A percentile compares a stretch with the other conserved stretches of the same genome.
Evolutionary conservation across 2,888 invertebrate genomes (phyloP).

Genomic region (Phengaris alcon): DNA sequence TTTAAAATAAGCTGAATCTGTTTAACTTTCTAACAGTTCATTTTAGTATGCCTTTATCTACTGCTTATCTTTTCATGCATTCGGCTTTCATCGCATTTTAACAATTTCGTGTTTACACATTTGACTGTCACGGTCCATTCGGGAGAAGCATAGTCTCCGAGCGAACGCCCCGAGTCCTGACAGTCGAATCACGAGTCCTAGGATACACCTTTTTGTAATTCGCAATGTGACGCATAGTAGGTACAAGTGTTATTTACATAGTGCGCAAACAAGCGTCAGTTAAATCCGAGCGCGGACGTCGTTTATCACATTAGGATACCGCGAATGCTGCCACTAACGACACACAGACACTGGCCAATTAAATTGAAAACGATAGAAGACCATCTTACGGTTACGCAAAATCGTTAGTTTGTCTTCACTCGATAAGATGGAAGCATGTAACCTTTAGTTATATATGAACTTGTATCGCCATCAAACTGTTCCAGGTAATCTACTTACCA

Average conservation of each 20-base stretch:
- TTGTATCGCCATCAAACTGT: background rate
- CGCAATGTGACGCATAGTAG: background rate
- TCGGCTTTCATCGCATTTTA: no score
- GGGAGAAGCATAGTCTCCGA: no score
- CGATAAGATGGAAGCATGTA: background rate
- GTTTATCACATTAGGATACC: slow-evolving; percentile 14
- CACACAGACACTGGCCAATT: slow-evolving; percentile 18
- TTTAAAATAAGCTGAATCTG: no score
- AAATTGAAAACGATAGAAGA: background rate
- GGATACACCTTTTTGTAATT: background rate
- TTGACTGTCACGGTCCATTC: no score
- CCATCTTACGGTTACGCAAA: background rate
- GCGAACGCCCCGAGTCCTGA: no score
- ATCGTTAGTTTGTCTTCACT: background rate
- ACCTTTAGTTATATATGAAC: background rate
- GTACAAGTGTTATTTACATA: slow-evolving; percentile 3
- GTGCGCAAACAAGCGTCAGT: slow-evolving; percentile 11
- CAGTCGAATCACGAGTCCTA: no score
- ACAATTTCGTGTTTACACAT: no score
- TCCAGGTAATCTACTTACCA: background rate
- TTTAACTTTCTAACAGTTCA: no score
- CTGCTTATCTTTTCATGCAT: no score
- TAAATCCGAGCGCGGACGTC: slow-evolving; percentile 6
- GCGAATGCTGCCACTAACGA: slow-evolving; percentile 16
- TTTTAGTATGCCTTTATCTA: no score